Evolutionary conservation across 2,113 vertebrate genomes (phyloP).

Genomic region (Melanostigma gelatinosum): DNA sequence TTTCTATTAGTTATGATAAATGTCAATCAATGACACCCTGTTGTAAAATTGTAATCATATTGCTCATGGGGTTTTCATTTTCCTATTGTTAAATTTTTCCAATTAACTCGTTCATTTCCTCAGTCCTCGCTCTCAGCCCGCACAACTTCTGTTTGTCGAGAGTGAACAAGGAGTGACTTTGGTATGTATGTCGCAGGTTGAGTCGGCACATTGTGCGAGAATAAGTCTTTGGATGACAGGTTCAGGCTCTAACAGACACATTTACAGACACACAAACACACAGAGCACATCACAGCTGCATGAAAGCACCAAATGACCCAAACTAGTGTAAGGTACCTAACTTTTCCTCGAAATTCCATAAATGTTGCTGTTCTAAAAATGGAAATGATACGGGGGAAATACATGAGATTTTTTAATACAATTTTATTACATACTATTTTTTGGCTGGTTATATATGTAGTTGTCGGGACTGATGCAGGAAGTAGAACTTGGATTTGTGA

Average conservation of each 20-base stretch:
- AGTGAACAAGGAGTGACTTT: conserved; percentile 1
- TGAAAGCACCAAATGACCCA: neutral
- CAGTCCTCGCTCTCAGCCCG: neutral
- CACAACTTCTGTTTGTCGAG: neutral
- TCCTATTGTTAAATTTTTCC: conserved; percentile 4
- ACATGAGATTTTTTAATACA: neutral
- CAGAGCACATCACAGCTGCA: conserved; percentile 24
- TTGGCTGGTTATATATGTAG: neutral
- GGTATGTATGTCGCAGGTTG: conserved; percentile 3
- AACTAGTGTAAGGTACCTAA: neutral
- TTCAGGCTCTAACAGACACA: conserved; percentile 7
- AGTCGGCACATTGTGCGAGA: neutral
- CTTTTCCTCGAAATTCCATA: neutral
- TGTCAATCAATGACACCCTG: conserved; percentile 27
- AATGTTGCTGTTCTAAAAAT: neutral
- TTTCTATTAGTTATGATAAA: conserved; percentile 21
- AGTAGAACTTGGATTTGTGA: neutral
- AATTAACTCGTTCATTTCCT: neutral
- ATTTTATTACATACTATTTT: neutral
- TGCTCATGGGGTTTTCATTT: conserved; percentile 14
- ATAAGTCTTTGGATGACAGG: neutral
- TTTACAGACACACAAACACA: conserved; percentile 10
- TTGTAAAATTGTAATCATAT: neutral
- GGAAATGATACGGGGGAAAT: neutral
- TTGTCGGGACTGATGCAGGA: neutral